Percentiles rank a stretch among this genome's conserved stretches.
These are phyloP conservation scores for Trichoplusia ni DNA, from an alignment of 1,140 invertebrate species.

Conservation along the genomic window DNA sequence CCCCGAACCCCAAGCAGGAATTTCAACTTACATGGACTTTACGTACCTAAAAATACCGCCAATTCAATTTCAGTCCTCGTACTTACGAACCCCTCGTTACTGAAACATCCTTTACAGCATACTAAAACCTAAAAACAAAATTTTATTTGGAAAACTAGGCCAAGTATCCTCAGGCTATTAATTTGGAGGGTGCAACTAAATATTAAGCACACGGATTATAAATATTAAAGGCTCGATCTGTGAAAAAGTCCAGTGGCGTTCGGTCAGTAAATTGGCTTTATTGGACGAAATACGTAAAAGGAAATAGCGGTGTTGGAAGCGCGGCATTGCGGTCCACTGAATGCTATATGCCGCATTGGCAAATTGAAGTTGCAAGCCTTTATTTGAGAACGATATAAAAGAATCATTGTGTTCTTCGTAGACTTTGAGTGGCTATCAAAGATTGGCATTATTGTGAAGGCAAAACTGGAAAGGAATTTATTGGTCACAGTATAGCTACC, in stretches of 20 bases:
- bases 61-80: slow-evolving; percentile 21
- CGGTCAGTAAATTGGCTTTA: slow-evolving; percentile 41
- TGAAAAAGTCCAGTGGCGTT: slow-evolving; percentile 33
- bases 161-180: slow-evolving; percentile 15
- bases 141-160: slow-evolving; percentile 6
- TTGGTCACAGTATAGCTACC: too few relatives aligned
- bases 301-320: slow-evolving; percentile 17
- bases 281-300: slow-evolving; percentile 37
- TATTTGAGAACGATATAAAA: neutral
- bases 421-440: too few relatives aligned
- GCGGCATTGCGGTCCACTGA: neutral
- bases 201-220: slow-evolving; percentile 34
- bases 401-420: too few relatives aligned
- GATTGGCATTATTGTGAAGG: too few relatives aligned
- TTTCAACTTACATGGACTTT: neutral
- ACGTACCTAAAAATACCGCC: slow-evolving; percentile 2
- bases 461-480: too few relatives aligned
- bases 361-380: neutral
- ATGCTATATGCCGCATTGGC: slow-evolving; percentile 5
- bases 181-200: slow-evolving; percentile 20
- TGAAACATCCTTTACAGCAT: neutral
- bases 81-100: slow-evolving; percentile 4
- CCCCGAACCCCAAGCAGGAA: neutral
- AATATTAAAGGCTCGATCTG: slow-evolving; percentile 32
- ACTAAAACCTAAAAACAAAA: slow-evolving; percentile 22